Evolutionary conservation across 2,888 invertebrate genomes (phyloP), one percentile per base, ranked within the genome.

Genomic region (Erpobdella octoculata): DNA sequence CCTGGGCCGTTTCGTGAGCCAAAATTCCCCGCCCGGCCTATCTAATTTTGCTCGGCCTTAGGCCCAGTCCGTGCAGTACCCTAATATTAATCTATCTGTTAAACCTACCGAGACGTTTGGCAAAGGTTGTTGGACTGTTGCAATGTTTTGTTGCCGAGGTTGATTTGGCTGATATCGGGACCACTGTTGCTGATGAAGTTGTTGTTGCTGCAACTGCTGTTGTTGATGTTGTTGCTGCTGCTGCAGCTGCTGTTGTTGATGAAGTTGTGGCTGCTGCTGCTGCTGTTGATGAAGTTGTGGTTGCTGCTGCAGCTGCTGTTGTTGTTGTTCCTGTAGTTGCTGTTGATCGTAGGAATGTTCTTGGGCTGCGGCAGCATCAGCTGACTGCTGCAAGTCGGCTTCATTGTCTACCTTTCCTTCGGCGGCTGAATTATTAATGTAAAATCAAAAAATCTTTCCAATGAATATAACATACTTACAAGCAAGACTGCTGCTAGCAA

Each of bases 231-330:
- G 65, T 31, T 65, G 1, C 4, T 65, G 33, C 37, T 67, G 67
- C 4, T 33, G 41, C n/a, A 18, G 67, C 18, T 68, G 31, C 15
- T 68, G 41, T 68, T 36, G 68, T 48, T 68, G 68, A 28, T 41
- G 68, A 6, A 28, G 41, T 15, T 28, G 31, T 9, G 35, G 68
- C 21, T 67, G 37, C 18, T 25, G 2, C 12, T 25, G 68, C 48
- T 46, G 28, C 28, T 37, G 67, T 2, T 41, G 21, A 5, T n/a
- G n/a, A n/a, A n/a, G n/a, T n/a, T n/a, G n/a, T n/a, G n/a, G n/a
- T n/a, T n/a, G n/a, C n/a, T n/a, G n/a, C n/a, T n/a, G 35, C 18
- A 21, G 35, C 8, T 28, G 33, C 35, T 12, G 65, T 65, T 65
- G 65, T 35, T 37, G 38, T 36, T 6, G 65, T 8, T 65, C 37